These are phyloP conservation scores for Xenopus laevis DNA, from an alignment of 2,113 vertebrate genomes.

Conservation along the genomic window DNA sequence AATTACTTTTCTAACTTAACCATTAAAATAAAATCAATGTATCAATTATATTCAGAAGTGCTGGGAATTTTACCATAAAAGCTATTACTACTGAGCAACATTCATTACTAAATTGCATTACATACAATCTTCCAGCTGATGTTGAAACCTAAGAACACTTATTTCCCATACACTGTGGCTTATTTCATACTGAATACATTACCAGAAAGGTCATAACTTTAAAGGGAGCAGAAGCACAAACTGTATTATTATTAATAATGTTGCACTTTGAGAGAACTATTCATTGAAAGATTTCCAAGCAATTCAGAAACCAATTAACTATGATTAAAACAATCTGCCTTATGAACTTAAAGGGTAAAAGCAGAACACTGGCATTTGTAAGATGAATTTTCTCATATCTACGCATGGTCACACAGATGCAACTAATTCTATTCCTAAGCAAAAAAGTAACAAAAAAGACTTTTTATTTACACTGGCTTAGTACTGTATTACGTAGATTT, in stretches of 20 bases:
- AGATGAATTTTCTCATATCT: no score
- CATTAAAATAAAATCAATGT: no score
- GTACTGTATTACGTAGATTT: no score
- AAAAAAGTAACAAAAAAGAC: no score
- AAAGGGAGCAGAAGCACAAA: constrained; percentile 18
- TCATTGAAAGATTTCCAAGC: constrained; percentile 22
- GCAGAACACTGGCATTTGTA: not conserved
- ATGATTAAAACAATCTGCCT: constrained; percentile 9
- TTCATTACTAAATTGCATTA: no score
- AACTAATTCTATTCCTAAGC: no score
- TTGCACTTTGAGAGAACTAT: constrained; percentile 21
- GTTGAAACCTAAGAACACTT: constrained; percentile 11
- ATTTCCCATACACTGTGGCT: constrained; percentile 14
- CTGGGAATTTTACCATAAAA: no score
- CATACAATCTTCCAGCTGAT: not conserved
- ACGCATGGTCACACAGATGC: not conserved
- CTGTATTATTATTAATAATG: constrained; percentile 38
- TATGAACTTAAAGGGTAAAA: constrained; percentile 9
- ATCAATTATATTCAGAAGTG: no score
- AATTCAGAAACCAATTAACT: constrained; percentile 28
- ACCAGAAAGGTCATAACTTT: constrained; percentile 32
- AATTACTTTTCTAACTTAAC: no score
- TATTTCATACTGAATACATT: constrained; percentile 25
- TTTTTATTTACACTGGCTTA: no score
- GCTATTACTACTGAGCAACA: no score